Percentiles rank a stretch among this genome's conserved stretches.
phyloP scores from a whole-genome alignment of 2,113 vertebrate genomes.

The Ploceus nigricollis region DNA sequence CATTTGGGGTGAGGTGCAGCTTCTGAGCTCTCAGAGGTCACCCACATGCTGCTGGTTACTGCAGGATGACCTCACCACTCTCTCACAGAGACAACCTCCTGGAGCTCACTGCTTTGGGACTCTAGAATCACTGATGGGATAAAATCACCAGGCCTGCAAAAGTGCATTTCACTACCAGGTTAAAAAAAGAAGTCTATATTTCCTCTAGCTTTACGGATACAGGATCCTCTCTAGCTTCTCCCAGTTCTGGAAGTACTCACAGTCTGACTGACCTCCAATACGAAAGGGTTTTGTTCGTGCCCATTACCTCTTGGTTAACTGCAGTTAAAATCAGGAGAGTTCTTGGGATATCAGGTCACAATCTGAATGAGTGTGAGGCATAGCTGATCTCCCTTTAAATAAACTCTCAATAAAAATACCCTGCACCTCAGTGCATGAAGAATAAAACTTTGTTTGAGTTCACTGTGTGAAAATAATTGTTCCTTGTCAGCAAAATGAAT shows the following conservation, averaged over 20 bases:
- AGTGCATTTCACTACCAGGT: neutral
- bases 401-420: neutral
- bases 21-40: neutral
- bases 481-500: slow-evolving; percentile 34
- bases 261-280: neutral
- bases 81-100: neutral
- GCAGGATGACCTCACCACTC: neutral
- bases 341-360: neutral
- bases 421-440: neutral
- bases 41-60: neutral
- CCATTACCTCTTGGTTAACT: neutral
- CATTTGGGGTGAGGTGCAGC: neutral
- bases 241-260: neutral
- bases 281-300: neutral
- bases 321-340: neutral
- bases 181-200: neutral
- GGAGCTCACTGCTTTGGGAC: neutral
- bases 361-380: neutral
- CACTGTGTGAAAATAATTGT: neutral
- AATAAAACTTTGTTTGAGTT: slow-evolving; percentile 9
- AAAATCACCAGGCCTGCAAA: neutral
- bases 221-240: neutral
- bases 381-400: neutral
- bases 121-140: neutral
- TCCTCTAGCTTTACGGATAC: neutral